Conservation (phyloP, 2,113 vertebrate species). For the Cebidichthys violaceus region DNA sequence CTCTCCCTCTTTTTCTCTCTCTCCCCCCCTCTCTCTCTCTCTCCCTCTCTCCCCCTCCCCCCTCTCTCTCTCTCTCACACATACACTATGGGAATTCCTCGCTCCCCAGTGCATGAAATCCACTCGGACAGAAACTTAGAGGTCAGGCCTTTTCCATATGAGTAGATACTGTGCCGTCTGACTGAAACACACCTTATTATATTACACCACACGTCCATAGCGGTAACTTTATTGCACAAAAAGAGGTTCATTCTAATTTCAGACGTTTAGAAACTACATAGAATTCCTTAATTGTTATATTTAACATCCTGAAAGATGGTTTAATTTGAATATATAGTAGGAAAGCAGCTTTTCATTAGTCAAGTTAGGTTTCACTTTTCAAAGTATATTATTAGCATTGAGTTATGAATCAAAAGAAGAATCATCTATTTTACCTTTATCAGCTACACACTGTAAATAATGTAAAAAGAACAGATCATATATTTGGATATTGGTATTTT, state of each 20-base stretch:
- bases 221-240: constrained; percentile 69
- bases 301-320: constrained; percentile 53
- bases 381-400: constrained; percentile 69
- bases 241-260: constrained; percentile 56
- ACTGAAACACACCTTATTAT: constrained; percentile 59
- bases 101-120: constrained; percentile 49
- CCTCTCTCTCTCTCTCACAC: constrained; percentile 51
- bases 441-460: constrained; percentile 83
- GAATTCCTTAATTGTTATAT: constrained; percentile 63
- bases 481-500: constrained; percentile 86
- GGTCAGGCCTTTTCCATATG: constrained; percentile 66
- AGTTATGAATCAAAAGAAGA: constrained; percentile 72
- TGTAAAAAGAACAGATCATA: constrained; percentile 86
- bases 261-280: constrained; percentile 60
- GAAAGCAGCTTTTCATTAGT: constrained; percentile 54
- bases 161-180: constrained; percentile 71
- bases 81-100: constrained; percentile 69
- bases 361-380: constrained; percentile 60
- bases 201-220: constrained; percentile 52
- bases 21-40: constrained; percentile 47
- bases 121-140: constrained; percentile 62
- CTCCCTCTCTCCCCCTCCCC: constrained; percentile 32
- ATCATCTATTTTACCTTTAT: constrained; percentile 82
- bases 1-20: constrained; percentile 38
- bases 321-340: constrained; percentile 67